These are phyloP conservation scores for Brachyhypopomus occidentalis DNA, from an alignment of 2,113 vertebrate species.

Conservation along the genomic window DNA sequence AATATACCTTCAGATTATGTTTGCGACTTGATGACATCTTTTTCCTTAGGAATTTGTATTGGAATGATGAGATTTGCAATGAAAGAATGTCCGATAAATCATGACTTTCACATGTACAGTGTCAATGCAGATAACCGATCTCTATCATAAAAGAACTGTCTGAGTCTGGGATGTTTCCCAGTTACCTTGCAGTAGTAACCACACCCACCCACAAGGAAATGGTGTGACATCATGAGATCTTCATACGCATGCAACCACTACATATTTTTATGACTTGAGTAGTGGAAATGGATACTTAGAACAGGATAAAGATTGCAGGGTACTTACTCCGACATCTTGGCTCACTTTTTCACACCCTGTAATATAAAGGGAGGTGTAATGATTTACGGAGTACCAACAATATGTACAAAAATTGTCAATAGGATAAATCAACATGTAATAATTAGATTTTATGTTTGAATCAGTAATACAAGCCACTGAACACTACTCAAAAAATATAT, in stretches of 20 bases:
- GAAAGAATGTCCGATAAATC: not conserved
- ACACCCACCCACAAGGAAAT: not conserved
- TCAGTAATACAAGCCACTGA: not conserved
- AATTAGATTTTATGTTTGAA: not conserved
- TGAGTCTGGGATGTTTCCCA: not conserved
- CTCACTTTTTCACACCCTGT: constrained; percentile 57
- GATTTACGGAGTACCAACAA: not conserved
- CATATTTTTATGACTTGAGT: not conserved
- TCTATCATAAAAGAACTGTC: not conserved
- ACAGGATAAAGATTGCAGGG: not conserved
- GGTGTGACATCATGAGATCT: not conserved
- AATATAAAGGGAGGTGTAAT: constrained; percentile 23
- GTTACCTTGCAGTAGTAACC: not conserved
- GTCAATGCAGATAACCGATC: not conserved
- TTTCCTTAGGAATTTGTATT: constrained; percentile 68
- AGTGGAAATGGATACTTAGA: not conserved
- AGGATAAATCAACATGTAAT: not conserved
- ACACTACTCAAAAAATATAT: not conserved
- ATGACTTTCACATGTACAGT: not conserved
- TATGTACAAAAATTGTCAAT: not conserved
- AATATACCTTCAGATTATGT: constrained; percentile 89
- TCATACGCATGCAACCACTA: not conserved
- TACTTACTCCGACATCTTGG: constrained; percentile 76
- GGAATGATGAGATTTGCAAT: constrained; percentile 23
- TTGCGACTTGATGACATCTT: constrained; percentile 91